Base-by-base conservation (phyloP, 2,888 invertebrate genomes). In the Brenthis daphne region DNA sequence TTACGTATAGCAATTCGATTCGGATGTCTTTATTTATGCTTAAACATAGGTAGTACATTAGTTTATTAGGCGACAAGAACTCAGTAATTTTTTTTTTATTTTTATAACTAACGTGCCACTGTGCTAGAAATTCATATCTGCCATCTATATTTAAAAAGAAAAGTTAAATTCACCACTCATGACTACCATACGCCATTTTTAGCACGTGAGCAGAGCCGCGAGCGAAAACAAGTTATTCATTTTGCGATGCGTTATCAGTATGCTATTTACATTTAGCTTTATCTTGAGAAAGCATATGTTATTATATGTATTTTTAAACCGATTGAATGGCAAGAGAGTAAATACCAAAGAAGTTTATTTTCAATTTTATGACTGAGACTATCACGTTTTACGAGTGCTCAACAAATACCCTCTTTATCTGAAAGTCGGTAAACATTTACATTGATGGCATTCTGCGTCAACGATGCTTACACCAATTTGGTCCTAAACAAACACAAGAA, bases 401-500 rank as follows among this genome's bases (percentile, higher is more conserved):
- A 64, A 75, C 74, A 76, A 76, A 78, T 67, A 75, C 65, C 60
- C 70, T 65, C 75, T 74, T 77, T 82, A 80, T 83, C 78, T 73
- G 72, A 67, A 54, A 74, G 80, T 77, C 77, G 72, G 71, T 73
- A 77, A 77, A 79, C 80, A 80, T 85, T 80, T 84, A 79, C 78
- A 77, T 63, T 77, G 85, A 86, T 81, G 85, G 77, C 72, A 79
- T 83, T 84, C 80, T 78, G 81, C 79, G 78, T 68, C 71, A 80
- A 78, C 72, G 68, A 48, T 77, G 77, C 79, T 77, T 80, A 72
- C 65, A 73, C 72, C 73, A 77, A 74, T 76, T 74, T 70, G 57
- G 75, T 75, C 87, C 86, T 86, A 84, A 82, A 78, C 69, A 83
- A 86, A 87, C 74, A 81, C 72, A 73, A 75, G 74, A 74, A 71